Evolutionary conservation across 2,888 invertebrate species (phyloP), one percentile per base, ranked within the genome.

Genomic region (Polia nebulosa): DNA sequence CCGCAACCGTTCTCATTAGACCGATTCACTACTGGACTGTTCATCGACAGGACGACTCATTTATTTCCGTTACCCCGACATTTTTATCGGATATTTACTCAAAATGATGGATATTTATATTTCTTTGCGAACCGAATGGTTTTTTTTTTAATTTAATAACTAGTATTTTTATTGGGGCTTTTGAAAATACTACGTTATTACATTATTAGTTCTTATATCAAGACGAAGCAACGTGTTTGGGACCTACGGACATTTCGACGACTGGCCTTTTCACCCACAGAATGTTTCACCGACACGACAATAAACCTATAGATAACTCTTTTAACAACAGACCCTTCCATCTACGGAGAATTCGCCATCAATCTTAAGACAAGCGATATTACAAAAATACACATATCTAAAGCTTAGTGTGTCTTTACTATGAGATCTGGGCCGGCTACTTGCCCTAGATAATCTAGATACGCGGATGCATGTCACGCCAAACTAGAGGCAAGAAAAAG

Each of bases 351-450:
- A 5, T 45, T 22, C 45, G 6, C 45, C 45, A 7, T 25, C n/a
- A 41, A 41, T 17, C 39, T 39, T 39, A 39, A 39, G 39, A 17
- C 45, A 45, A 45, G 22, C 45, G 13, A 45, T 45, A 25, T 47
- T 22, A 25, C 13, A 25, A 44, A 25, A 25, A 15, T 15, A 15
- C 15, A 47, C 15, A 47, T 27, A 15, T 49, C 2, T 49, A 49
- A 25, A 49, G 4, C 49, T 51, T 51, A 29, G n/a, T 32, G 51
- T 32, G n/a, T 51, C n/a, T 51, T 51, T 51, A 51, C 29, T n/a
- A 32, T 11, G 2, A 32, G n/a, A 45, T 45, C 9, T 25, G 45
- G 25, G 45, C 45, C 45, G 45, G 45, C 45, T 25, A 45, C 4
- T 22, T 25, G 45, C 20, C 22, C 45, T 41, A 7, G n/a, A 41